Evolutionary conservation across 64 coral and sea anemone species (phyloP).

Genomic region (Porites lutea): DNA sequence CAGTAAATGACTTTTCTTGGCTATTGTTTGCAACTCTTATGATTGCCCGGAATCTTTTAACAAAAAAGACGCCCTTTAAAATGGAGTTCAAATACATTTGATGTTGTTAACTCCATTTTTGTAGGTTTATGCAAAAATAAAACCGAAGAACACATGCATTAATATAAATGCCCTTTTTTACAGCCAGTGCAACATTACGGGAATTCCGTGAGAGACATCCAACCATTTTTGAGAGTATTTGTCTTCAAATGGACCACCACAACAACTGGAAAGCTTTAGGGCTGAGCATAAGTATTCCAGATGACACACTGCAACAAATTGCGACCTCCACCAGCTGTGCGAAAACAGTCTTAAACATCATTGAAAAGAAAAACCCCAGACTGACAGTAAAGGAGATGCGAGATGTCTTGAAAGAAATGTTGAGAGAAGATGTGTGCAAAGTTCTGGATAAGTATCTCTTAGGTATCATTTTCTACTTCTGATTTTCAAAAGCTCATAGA

Average conservation of each 20-base stretch:
- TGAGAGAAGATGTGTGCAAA: conserved; percentile 11
- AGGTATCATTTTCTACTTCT: conserved; percentile 20
- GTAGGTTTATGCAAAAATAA: too few species aligned
- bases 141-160: too few species aligned
- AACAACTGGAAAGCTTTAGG: conserved; percentile 4
- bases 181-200: background rate
- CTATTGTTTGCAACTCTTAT: too few species aligned
- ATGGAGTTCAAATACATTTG: too few species aligned
- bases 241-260: conserved; percentile 17
- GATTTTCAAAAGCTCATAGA: too few species aligned
- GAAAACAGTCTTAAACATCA: conserved; percentile 11
- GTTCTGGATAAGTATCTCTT: conserved; percentile 8
- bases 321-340: background rate
- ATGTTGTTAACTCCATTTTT: too few species aligned
- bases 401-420: background rate
- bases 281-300: background rate
- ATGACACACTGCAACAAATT: background rate
- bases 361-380: conserved; percentile 27
- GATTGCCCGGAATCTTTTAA: too few species aligned
- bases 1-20: too few species aligned
- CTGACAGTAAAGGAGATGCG: conserved; percentile 27
- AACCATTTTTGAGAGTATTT: conserved; percentile 26
- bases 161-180: too few species aligned
- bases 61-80: too few species aligned
- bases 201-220: background rate